A percentile compares a stretch with the other conserved stretches of the same genome.
These are phyloP conservation scores for Leptogaster cylindrica DNA, from an alignment of 2,888 invertebrate genomes.

Conservation along the genomic window DNA sequence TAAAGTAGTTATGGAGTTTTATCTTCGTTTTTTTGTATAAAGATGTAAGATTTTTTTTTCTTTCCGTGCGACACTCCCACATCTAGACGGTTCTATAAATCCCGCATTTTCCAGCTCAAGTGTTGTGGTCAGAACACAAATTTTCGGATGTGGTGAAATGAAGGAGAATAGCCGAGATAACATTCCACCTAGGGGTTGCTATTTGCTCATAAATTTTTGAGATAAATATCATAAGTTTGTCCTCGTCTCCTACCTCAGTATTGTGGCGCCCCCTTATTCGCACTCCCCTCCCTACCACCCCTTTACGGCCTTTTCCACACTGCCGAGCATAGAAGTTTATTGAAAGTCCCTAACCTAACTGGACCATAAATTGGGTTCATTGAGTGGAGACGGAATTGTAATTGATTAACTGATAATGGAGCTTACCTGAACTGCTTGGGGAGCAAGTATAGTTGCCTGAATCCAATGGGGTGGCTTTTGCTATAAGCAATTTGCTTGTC, in stretches of 20 bases:
- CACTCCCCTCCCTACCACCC: background rate
- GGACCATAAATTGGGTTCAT: conserved; percentile 3
- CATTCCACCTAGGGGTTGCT: conserved; percentile 8
- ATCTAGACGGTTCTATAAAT: too few species aligned
- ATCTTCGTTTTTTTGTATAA: too few species aligned
- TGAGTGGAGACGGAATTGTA: background rate
- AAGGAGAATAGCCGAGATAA: conserved; percentile 20
- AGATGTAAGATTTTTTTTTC: too few species aligned
- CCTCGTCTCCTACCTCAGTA: background rate
- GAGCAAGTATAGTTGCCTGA: conserved; percentile 90
- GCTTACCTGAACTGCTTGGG: conserved; percentile 74
- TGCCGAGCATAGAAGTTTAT: background rate
- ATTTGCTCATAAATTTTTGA: conserved; percentile 25
- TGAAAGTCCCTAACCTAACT: background rate
- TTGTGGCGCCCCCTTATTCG: background rate
- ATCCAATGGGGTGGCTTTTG: conserved; percentile 82
- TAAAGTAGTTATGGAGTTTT: too few species aligned
- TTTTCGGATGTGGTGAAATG: conserved; percentile 11
- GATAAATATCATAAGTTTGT: conserved; percentile 24
- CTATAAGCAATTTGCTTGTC: conserved; percentile 85
- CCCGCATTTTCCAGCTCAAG: background rate
- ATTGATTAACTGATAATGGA: conserved; percentile 37
- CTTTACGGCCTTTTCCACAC: too few species aligned
- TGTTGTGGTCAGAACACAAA: background rate
- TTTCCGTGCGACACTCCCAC: too few species aligned